Conservation (phyloP, 2,113 vertebrate genomes). For the Carettochelys insculpta region DNA sequence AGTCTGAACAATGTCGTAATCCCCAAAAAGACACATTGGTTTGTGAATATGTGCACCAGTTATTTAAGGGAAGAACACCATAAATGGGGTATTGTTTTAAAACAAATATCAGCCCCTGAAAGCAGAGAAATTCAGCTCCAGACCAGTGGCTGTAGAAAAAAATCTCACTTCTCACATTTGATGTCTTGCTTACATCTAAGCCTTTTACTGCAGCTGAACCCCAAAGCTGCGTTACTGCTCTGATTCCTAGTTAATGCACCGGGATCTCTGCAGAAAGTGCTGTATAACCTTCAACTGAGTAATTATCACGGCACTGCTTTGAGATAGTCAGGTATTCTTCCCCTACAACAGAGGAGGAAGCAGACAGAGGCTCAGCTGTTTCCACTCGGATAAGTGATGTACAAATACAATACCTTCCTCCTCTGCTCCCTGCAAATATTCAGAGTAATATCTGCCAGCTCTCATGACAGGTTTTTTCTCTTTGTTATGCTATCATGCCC, state of each 20-base stretch:
- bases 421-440: not conserved
- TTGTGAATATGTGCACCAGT: not conserved
- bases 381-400: not conserved
- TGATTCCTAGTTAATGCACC: not conserved
- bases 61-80: too few relatives aligned
- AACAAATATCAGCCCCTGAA: not conserved
- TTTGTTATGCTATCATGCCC: not conserved
- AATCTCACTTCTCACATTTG: not conserved
- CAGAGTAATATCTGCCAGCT: accelerated
- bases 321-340: not conserved
- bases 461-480: not conserved
- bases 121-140: not conserved
- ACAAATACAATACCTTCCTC: not conserved
- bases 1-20: not conserved
- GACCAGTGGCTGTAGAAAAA: not conserved
- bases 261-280: not conserved
- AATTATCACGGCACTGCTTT: not conserved
- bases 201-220: not conserved
- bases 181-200: not conserved
- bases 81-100: not conserved
- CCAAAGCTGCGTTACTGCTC: not conserved
- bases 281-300: accelerated
- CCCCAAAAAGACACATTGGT: not conserved
- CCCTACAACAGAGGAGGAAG: not conserved
- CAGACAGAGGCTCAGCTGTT: not conserved